Conservation (phyloP, 2,888 invertebrate genomes). For the Stenolophus ochropezus region DNA sequence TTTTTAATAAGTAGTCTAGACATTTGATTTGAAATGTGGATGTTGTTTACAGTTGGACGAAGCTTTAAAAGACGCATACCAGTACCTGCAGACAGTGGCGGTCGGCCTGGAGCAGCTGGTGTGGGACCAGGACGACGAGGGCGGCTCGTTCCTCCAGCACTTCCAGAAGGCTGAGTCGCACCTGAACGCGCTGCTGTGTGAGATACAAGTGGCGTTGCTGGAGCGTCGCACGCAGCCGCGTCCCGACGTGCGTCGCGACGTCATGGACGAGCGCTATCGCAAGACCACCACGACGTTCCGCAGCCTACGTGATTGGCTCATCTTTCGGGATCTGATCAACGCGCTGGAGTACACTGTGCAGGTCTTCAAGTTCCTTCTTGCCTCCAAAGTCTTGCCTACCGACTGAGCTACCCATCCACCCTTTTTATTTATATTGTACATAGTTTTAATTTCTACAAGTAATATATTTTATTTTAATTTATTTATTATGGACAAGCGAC, state of each 20-base stretch:
- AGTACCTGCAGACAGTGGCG: conserved; percentile 82
- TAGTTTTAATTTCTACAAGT: conserved; percentile 41
- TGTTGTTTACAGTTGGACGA: conserved; percentile 73
- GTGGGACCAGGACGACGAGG: conserved; percentile 76
- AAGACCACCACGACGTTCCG: conserved; percentile 71
- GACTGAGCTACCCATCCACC: too few species aligned
- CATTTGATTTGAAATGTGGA: conserved; percentile 33
- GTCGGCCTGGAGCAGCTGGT: conserved; percentile 82
- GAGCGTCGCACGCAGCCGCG: conserved; percentile 74
- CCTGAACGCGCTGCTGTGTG: conserved; percentile 80
- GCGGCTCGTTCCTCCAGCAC: conserved; percentile 72
- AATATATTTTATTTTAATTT: conserved; percentile 53
- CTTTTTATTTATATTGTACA: conserved; percentile 43
- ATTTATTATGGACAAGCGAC: conserved; percentile 27
- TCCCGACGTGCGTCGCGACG: conserved; percentile 72
- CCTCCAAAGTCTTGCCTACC: conserved; percentile 36
- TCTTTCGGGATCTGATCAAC: conserved; percentile 79
- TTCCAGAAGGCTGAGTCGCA: conserved; percentile 78
- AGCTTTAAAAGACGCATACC: conserved; percentile 78
- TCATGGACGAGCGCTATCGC: conserved; percentile 72
- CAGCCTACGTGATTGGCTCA: conserved; percentile 77
- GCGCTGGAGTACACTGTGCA: conserved; percentile 76
- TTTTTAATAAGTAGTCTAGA: conserved; percentile 49
- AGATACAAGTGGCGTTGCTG: conserved; percentile 78
- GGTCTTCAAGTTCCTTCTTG: conserved; percentile 73